Conservation (phyloP, 2,113 vertebrate genomes). For the Vidua macroura region DNA sequence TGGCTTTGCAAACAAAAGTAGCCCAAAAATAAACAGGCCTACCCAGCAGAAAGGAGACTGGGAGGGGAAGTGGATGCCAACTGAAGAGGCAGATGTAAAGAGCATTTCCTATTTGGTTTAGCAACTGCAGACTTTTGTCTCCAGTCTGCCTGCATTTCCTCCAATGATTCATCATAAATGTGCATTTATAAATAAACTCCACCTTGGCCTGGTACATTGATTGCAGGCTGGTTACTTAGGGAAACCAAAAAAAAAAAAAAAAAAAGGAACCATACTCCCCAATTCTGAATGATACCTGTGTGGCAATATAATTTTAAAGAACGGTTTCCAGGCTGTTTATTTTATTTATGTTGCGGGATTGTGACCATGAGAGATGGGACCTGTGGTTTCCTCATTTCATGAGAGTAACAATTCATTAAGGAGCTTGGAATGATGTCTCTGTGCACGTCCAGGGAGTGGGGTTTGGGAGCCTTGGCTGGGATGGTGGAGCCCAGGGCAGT, state of each 20-base stretch:
- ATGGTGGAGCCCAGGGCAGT: not conserved
- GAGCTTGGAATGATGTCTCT: not conserved
- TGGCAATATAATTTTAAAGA: not conserved
- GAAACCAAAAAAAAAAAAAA: not conserved
- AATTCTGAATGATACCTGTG: constrained; percentile 5
- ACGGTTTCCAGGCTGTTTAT: constrained; percentile 13
- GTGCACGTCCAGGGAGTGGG: not conserved
- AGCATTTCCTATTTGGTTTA: constrained; percentile 75
- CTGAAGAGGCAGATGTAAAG: constrained; percentile 71
- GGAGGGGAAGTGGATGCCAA: constrained; percentile 66
- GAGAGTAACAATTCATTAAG: not conserved
- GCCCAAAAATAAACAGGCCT: constrained; percentile 60
- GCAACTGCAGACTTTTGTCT: constrained; percentile 78
- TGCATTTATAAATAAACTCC: constrained; percentile 77
- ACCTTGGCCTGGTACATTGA: constrained; percentile 47
- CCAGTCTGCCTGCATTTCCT: constrained; percentile 74
- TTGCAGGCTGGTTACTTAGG: not conserved
- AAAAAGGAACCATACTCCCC: not conserved
- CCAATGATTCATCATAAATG: constrained; percentile 74
- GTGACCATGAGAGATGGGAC: not conserved
- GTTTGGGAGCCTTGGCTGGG: not conserved
- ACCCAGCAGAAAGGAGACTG: constrained; percentile 24
- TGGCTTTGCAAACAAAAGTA: constrained; percentile 58
- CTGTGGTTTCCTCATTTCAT: constrained; percentile 32
- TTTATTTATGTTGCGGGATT: constrained; percentile 16